A percentile compares a stretch with the other conserved stretches of the same genome.
These are phyloP conservation scores for Cavia porcellus DNA, from an alignment of 2,113 vertebrate genomes.

Conservation along the genomic window DNA sequence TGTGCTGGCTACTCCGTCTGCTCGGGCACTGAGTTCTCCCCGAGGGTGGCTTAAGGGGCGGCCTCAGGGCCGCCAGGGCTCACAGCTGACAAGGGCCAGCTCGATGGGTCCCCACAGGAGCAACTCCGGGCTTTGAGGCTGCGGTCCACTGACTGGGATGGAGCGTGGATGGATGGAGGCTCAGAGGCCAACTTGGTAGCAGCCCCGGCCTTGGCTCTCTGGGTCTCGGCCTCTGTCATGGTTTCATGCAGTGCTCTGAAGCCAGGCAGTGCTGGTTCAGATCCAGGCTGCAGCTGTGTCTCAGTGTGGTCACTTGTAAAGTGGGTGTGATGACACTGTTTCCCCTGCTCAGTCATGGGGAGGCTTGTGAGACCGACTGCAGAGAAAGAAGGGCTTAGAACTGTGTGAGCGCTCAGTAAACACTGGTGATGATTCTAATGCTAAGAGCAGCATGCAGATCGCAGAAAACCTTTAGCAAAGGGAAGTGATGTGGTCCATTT, in stretches of 20 bases:
- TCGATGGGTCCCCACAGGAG: no score
- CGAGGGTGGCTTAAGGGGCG: not conserved
- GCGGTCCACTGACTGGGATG: not conserved
- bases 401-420: not conserved
- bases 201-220: not conserved
- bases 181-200: not conserved
- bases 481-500: not conserved
- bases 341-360: not conserved
- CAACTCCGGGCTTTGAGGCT: not conserved
- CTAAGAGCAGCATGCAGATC: not conserved
- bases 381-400: not conserved
- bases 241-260: not conserved
- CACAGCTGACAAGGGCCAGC: accelerated
- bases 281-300: not conserved
- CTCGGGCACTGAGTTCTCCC: not conserved
- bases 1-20: not conserved
- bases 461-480: not conserved
- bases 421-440: not conserved
- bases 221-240: not conserved
- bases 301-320: not conserved
- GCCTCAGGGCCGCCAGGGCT: not conserved
- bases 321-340: not conserved
- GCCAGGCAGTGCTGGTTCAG: not conserved
- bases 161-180: not conserved
- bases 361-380: not conserved